Base-by-base conservation (phyloP, 2,797 vertebrate species). In the Benthosema pterotum region DNA sequence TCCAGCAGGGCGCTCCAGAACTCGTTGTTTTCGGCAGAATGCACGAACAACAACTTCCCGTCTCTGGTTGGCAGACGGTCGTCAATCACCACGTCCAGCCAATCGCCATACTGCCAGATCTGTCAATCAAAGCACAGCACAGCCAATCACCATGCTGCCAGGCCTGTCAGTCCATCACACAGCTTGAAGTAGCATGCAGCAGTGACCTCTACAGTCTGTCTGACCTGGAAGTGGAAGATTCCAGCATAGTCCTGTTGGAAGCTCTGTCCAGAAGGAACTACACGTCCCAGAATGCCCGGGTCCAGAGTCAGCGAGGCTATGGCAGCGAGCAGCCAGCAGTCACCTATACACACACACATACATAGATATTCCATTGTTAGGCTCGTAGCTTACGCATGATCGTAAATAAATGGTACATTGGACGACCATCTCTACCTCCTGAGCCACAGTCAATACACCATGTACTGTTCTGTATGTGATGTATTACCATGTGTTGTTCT, bases 281-380 rank as follows among this genome's bases (percentile, higher is more conserved):
- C 94, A 0, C 94, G 90, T 12, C 83, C 88, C 65, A 97, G 82
- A 61, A 97, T 69, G 49, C 95, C 90, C 49, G 94, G 86, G 59
- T 96, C 93, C 74, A 97, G 71, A 4, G 96, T 97, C 71, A 97
- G 91, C 49, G 94, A 97, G 13, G 95, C 95, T 2, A 97, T 93
- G 72, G 95, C 95, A 0, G 95, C 96, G 82, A 96, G 83, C 42
- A 97, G 87, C 96, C 96, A 97, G 82, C 96, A 97, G 89, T 97
- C 96, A 54, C 96, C 95, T 97, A 83, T 77, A 22, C 6, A 28
- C n/a, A 59, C 47, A 60, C 7, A 61, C 4, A 32, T 5, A 25
- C 22, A 25, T 5, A 25, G 3, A 25, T n/a, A n/a, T n/a, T n/a
- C n/a, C n/a, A n/a, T n/a, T n/a, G n/a, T n/a, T n/a, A n/a, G n/a